Evolutionary conservation across 2,888 invertebrate species (phyloP), one percentile per base, ranked within the genome.

Genomic region (Sturmia bella): DNA sequence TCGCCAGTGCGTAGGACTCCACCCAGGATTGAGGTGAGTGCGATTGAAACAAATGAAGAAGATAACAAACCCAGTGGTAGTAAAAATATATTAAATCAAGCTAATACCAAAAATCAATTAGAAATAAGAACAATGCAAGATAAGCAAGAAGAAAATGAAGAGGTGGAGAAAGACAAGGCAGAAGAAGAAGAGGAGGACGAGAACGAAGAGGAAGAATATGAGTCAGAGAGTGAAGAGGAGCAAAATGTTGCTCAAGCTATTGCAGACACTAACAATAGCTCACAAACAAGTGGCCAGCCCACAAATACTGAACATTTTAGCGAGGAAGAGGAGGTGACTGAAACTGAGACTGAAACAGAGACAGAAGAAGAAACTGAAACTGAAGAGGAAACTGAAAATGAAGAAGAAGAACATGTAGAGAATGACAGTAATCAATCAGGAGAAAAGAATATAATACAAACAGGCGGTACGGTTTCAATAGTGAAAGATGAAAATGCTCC

Each of bases 1-100:
- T 92, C 93, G 87, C 93, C 94, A 86, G 93, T 93, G 89, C 93
- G 94, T 90, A 93, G 94, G 91, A 92, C 94, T 89, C 93, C 95
- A 86, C 93, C 95, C 85, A 94, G 94, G 89, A 93, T 94, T 90
- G 95, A 95, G 95, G 95, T 95, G 94, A 95, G 94, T 95, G 89
- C 90, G 88, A 88, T 87, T 89, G 89, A 87, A 84, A 85, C 88
- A 86, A 86, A 87, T 86, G 87, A 88, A 87, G 89, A 87, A 87
- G 87, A 85, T 43, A 83, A 80, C 59, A 57, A 17, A 11, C 76
- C 76, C 39, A 54, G 63, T 17, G 17, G 61, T 63, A 70, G 77
- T 61, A 61, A 50, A 63, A 82, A 39, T 70, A 69, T 32, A 9
- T 7, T 9, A 32, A 32, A 32, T 32, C 3, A 32, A 32, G 9